phyloP scores from a whole-genome alignment of 1,140 invertebrate species.

The Atta texana region DNA sequence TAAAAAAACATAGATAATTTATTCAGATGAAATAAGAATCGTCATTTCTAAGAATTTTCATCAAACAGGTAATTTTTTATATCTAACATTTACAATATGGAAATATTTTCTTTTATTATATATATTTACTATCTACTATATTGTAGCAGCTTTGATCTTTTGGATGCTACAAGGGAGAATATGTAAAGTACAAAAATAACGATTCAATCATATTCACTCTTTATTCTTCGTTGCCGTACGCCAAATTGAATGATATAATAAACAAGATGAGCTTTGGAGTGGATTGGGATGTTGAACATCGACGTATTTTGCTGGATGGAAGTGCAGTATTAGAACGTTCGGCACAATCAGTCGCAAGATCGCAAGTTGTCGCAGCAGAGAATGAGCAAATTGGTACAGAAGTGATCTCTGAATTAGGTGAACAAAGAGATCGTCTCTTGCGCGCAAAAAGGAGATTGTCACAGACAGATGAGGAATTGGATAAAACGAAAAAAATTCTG shows the following conservation, averaged over 20 bases:
- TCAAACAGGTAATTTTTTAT: not conserved
- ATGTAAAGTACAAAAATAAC: not conserved
- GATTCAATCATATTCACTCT: not conserved
- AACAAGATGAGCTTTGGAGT: slow-evolving; percentile 81
- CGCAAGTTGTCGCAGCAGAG: slow-evolving; percentile 91
- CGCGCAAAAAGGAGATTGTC: slow-evolving; percentile 88
- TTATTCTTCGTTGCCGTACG: not conserved
- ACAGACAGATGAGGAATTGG: slow-evolving; percentile 89
- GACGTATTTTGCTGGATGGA: slow-evolving; percentile 87
- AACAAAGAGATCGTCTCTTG: slow-evolving; percentile 89
- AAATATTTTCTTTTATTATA: not conserved
- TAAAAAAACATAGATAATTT: not conserved
- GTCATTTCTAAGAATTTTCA: not conserved
- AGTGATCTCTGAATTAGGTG: slow-evolving; percentile 90
- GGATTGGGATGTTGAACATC: slow-evolving; percentile 86
- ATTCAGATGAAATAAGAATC: not conserved
- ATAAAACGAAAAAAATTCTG: slow-evolving; percentile 87
- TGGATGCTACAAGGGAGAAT: not conserved
- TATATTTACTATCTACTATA: not conserved
- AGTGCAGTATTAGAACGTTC: slow-evolving; percentile 88
- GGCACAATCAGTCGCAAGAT: slow-evolving; percentile 89
- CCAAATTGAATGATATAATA: slow-evolving; percentile 60
- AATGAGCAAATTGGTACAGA: slow-evolving; percentile 93
- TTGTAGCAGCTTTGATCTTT: not conserved
- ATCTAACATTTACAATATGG: not conserved